Base-by-base conservation (phyloP, 1,140 invertebrate genomes). In the Plutomurus gul region DNA sequence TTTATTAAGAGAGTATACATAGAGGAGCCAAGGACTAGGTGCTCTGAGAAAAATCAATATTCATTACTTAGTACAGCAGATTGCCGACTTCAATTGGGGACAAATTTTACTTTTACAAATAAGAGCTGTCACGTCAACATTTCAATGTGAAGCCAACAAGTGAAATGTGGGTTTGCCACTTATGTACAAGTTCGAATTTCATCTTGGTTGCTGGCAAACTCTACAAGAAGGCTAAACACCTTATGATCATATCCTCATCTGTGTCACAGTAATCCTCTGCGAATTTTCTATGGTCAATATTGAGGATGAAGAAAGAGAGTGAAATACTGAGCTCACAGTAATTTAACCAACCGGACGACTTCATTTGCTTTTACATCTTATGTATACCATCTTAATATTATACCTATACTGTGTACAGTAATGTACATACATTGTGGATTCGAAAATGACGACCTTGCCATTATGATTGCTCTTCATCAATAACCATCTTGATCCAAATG, bases 101-200 rank as follows among this genome's bases (percentile, higher is more conserved):
- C 56, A 65, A 65, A 65, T 33, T 65, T 65, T 65, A 65, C 56
- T 65, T 65, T 65, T 65, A 65, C 56, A 65, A 65, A 65, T 65
- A 65, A 65, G 56, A 65, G 25, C 25, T 65, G 56, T 65, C 56
- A 65, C 18, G 56, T 65, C 27, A 33, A 65, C 56, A 65, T 65
- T 65, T 65, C 30, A 65, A 36, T 65, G 36, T 5, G 25, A 65
- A 18, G n/a, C 13, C 46, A 49, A n/a, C 46, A 7, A 65, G 30
- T 33, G 56, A 65, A 65, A 65, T 65, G 56, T 65, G 56, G 56
- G 56, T 65, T 65, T 65, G 27, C 56, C 56, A 36, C 30, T 56
- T 22, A 27, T 30, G 25, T 30, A n/a, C n/a, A n/a, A n/a, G n/a
- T n/a, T n/a, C n/a, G n/a, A n/a, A n/a, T n/a, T n/a, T n/a, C n/a